Evolutionary conservation across 2,113 vertebrate species (phyloP), one percentile per base, ranked within the genome.

Genomic region (Ammodytes dubius): DNA sequence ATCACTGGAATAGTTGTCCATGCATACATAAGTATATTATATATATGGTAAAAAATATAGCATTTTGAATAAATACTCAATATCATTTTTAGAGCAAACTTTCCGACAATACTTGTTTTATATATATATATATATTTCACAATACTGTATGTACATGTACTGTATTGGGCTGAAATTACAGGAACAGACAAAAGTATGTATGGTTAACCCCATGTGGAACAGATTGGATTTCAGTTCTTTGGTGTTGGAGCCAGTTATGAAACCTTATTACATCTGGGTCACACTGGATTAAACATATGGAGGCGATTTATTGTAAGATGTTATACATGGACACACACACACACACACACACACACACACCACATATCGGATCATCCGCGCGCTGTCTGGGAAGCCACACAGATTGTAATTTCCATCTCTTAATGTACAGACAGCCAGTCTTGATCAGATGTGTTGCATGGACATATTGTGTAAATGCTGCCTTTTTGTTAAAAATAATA

Each of bases 41-140:
- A 84, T 92, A 92, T 93, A 93, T 84, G 89, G 77, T 93, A 92
- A 92, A 94, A 95, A 95, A 94, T 94, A 95, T 92, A 95, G 82
- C 76, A 88, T 94, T 93, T 92, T 45, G 89, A 94, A 95, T 95
- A 95, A 93, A 95, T 94, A 95, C 87, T 80, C 92, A 39, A 74
- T 90, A 91, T 92, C 37, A 79, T 91, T 93, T 86, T 70, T 88
- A 82, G 84, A 88, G 80, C 66, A 87, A 92, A 93, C 89, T 87
- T 61, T 93, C 79, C 87, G 91, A 93, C 93, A 88, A 91, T 92
- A 93, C 85, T 85, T 86, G 87, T 88, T 93, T 91, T 92, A 93
- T 88, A 90, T 68, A 88, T 87, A 88, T 93, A 91, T 92, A 93
- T 88, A 90, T 68, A 88, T 87, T 89, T 88, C 92, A 94, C 90